These are phyloP conservation scores for Vidua macroura DNA, from an alignment of 2,113 vertebrate genomes.

Conservation along the genomic window DNA sequence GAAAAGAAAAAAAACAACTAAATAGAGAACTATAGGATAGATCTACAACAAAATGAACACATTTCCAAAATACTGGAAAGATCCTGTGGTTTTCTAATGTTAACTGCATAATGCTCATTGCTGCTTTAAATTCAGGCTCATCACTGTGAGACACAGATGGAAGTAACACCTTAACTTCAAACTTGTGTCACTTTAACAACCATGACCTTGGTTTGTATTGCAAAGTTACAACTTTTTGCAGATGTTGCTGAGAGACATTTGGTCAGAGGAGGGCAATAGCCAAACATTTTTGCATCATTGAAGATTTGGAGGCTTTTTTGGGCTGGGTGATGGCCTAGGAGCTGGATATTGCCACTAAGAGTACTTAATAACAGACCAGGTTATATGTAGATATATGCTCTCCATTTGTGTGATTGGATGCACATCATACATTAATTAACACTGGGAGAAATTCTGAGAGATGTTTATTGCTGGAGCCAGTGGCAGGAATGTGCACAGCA, in stretches of 20 bases:
- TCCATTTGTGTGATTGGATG: fast-evolving
- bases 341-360: neutral
- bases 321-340: fast-evolving
- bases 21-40: neutral
- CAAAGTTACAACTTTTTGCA: neutral
- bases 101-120: neutral
- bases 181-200: neutral
- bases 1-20: neutral
- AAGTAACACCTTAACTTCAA: neutral
- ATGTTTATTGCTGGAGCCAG: neutral
- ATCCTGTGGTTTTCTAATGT: neutral
- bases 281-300: fast-evolving
- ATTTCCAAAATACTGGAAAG: neutral
- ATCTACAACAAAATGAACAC: neutral
- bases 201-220: neutral
- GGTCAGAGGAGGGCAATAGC: neutral
- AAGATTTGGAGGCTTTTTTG: neutral
- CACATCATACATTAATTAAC: neutral
- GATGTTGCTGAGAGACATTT: neutral
- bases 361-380: neutral
- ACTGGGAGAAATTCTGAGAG: neutral
- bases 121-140: neutral
- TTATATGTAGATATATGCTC: neutral
- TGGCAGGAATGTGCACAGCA: fast-evolving
- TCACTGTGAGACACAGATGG: too few relatives aligned